Percentiles rank a stretch among this genome's conserved stretches.
These are phyloP conservation scores for Apodemia hepburni DNA, from an alignment of 2,888 invertebrate genomes.

Conservation along the genomic window DNA sequence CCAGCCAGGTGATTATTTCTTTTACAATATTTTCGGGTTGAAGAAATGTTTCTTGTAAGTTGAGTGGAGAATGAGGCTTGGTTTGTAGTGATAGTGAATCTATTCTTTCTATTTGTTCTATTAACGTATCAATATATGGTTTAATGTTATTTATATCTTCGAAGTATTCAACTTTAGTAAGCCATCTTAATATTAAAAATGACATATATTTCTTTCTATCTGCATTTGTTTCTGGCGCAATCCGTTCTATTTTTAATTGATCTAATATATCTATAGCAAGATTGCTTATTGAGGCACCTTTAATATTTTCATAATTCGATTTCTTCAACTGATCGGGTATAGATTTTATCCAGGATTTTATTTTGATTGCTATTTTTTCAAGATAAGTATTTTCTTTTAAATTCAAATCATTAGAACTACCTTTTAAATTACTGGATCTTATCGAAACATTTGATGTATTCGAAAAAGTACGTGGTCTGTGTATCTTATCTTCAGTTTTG, in stretches of 20 bases:
- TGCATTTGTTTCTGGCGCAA: conserved; percentile 25
- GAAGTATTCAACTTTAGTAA: conserved; percentile 42
- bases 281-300: conserved; percentile 24
- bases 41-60: conserved; percentile 45
- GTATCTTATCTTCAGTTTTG: conserved; percentile 27
- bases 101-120: conserved; percentile 22
- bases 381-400: conserved; percentile 22
- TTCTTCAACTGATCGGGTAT: conserved; percentile 22
- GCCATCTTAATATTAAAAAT: conserved; percentile 44
- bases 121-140: conserved; percentile 34
- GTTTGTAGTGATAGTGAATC: conserved; percentile 10
- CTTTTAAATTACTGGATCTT: conserved; percentile 18
- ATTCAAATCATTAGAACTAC: conserved; percentile 18
- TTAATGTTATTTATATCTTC: conserved; percentile 37
- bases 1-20: not conserved
- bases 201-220: conserved; percentile 37
- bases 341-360: conserved; percentile 29
- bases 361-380: conserved; percentile 24
- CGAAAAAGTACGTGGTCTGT: conserved; percentile 3
- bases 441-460: conserved; percentile 5
- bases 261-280: conserved; percentile 31
- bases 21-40: not conserved
- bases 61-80: not conserved
- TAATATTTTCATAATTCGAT: conserved; percentile 19
- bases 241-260: conserved; percentile 26